A percentile compares a stretch with the other conserved stretches of the same genome.
Evolutionary conservation across 2,797 vertebrate genomes (phyloP).

Genomic region (Pteronotus mesoamericanus): DNA sequence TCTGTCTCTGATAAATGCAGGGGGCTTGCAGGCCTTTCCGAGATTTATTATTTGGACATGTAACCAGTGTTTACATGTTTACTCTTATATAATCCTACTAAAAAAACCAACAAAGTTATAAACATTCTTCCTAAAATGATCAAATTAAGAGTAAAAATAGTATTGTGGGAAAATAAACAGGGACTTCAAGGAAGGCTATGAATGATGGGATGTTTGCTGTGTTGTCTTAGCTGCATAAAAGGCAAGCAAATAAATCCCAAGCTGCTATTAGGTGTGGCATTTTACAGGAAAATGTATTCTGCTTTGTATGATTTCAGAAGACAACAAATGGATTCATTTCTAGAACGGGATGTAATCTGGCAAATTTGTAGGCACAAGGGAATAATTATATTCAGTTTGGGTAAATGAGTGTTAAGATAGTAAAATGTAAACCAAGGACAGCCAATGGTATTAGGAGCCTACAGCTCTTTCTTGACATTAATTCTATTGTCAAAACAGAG

Average conservation of each 20-base stretch:
- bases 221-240: not conserved
- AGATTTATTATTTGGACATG: constrained; percentile 23
- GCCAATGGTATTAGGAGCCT: not conserved
- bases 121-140: constrained; percentile 17
- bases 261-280: constrained; percentile 40
- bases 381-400: constrained; percentile 39
- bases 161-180: not conserved
- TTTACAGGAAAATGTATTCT: constrained; percentile 46
- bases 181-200: not conserved
- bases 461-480: not conserved
- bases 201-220: not conserved
- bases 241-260: constrained; percentile 49
- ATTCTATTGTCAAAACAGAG: not conserved
- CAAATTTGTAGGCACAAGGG: constrained; percentile 32
- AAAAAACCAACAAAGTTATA: constrained; percentile 17
- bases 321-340: constrained; percentile 50
- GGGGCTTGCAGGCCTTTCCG: not conserved
- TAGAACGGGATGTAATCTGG: constrained; percentile 35
- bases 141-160: not conserved
- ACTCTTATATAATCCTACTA: not conserved
- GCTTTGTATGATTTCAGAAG: constrained; percentile 26
- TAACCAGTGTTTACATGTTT: not conserved
- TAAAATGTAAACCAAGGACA: constrained; percentile 28
- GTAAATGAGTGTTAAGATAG: constrained; percentile 4
- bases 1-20: not conserved